These are phyloP conservation scores for Tachysurus vachellii DNA, from an alignment of 2,113 vertebrate genomes.

Conservation along the genomic window DNA sequence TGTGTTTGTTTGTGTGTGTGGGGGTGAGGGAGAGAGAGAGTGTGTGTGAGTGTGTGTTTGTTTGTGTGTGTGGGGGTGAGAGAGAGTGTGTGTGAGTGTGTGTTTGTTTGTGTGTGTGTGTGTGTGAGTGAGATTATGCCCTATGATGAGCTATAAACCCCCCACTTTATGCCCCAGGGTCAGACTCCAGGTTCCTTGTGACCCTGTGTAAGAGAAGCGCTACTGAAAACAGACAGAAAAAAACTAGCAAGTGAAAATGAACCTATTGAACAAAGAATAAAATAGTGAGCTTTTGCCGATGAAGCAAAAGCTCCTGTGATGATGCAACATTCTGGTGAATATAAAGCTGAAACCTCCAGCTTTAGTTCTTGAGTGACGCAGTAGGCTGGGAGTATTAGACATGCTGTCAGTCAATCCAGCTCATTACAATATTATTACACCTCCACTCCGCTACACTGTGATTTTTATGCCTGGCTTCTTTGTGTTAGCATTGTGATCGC, in stretches of 20 bases:
- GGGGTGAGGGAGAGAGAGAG: too few species aligned
- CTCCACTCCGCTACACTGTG: background rate
- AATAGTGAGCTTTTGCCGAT: background rate
- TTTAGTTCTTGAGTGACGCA: background rate
- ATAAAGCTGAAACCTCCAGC: too few species aligned
- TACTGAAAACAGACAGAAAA: background rate
- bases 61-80: too few species aligned
- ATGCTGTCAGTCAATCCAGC: conserved; percentile 19
- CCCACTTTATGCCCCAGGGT: too few species aligned
- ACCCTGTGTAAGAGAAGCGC: too few species aligned
- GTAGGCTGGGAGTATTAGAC: background rate
- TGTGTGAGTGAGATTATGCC: too few species aligned
- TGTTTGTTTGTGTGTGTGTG: too few species aligned
- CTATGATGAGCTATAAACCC: too few species aligned
- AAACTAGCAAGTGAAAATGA: background rate
- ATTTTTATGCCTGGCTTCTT: background rate
- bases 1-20: too few species aligned
- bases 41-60: too few species aligned
- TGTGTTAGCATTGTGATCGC: background rate
- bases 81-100: too few species aligned
- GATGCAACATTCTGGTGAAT: background rate
- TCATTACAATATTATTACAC: conserved; percentile 21
- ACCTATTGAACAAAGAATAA: background rate
- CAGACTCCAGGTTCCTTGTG: too few species aligned
- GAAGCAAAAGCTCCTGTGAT: background rate